phyloP scores from a whole-genome alignment of 2,888 invertebrate genomes.

The Amiota communis region DNA sequence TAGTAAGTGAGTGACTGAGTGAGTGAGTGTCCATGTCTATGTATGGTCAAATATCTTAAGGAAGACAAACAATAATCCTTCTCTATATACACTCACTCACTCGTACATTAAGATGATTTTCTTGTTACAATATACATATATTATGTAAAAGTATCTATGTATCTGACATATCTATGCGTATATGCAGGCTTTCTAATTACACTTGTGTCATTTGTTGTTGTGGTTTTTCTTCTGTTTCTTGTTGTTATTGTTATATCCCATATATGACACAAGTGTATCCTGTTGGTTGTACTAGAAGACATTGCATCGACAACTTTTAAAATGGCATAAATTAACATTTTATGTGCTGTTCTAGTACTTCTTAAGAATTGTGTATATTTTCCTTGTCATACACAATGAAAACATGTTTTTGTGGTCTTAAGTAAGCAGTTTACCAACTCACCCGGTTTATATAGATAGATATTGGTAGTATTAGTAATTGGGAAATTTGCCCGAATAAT shows the following conservation, averaged over 20 bases:
- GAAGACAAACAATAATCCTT: constrained; percentile 16
- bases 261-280: not conserved
- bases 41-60: constrained; percentile 23
- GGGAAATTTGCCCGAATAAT: not conserved
- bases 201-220: constrained; percentile 46
- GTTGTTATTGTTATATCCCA: not conserved
- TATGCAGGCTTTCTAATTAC: constrained; percentile 52
- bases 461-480: not conserved
- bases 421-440: too few species aligned
- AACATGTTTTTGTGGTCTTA: constrained; percentile 16
- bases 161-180: not conserved
- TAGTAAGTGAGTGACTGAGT: not conserved
- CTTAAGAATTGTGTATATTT: not conserved
- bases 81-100: constrained; percentile 28
- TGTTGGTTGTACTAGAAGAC: not conserved
- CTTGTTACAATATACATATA: constrained; percentile 7
- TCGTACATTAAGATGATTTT: not conserved
- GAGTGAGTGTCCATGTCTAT: not conserved
- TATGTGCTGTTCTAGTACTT: not conserved
- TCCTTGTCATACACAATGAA: not conserved
- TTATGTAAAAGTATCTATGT: constrained; percentile 16
- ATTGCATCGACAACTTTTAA: constrained; percentile 13
- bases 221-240: not conserved
- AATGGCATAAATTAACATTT: constrained; percentile 37
- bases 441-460: too few species aligned